Base-by-base conservation (phyloP, 1,140 invertebrate genomes). In the Lucilia sericata region DNA sequence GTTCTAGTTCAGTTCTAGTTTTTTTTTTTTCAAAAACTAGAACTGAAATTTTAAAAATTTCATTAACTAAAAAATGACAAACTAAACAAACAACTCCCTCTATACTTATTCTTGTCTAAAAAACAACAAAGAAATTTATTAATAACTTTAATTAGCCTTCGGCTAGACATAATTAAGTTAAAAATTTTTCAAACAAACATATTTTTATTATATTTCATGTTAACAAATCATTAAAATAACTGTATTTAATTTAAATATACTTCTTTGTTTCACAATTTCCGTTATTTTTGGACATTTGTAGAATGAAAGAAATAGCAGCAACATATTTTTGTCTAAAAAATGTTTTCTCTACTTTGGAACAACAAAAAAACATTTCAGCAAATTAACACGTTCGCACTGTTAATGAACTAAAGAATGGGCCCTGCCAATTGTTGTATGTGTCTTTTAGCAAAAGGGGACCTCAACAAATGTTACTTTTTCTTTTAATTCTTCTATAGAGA, bases 361-460 rank as follows among this genome's bases (percentile, higher is more conserved):
- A 5, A 19, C 25, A 70, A 19, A 30, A 30, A 30, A 30, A 3
- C 25, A 30, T 30, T 70, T 70, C 9, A 21, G 9, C 65, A 70
- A 70, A 70, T 70, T 70, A 70, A 70, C 65, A 70, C 65, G 65
- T 70, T 70, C 65, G 25, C 65, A 70, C 65, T 70, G 65, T 70
- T 70, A 70, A 70, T 70, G n/a, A 70, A 70, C 17, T 21, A 70
- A 70, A 9, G 55, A 60, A 60, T 60, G 55, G 25, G 14, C 55
- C 14, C 5, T 17, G 21, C 65, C 4, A 70, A 60, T 70, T 21
- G 19, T 21, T 21, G 10, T 12, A 25, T 21, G 19, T 21, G 25
- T 25, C 2, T 70, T 70, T 70, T 21, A 21, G 65, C 65, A 70
- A n/a, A n/a, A 25, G 65, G 19, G 8, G n/a, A 17, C 51, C 12